Percentiles rank a stretch among this genome's conserved stretches.
Evolutionary conservation across 2,888 invertebrate species (phyloP).

Genomic region (Andrena camellia): DNA sequence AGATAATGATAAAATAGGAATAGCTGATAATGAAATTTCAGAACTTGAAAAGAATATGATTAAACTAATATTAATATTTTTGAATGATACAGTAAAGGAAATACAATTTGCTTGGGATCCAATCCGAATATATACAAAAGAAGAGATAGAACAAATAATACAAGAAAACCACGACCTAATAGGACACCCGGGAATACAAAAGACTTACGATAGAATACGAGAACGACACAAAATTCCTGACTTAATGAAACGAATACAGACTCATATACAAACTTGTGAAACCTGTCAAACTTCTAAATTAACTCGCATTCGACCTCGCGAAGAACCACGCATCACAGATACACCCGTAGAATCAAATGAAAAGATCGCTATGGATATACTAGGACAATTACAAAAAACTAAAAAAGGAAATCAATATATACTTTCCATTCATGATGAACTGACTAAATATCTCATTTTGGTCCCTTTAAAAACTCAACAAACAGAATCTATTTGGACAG

Average conservation of each 20-base stretch:
- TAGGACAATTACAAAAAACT: background rate
- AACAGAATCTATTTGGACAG: background rate
- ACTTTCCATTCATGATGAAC: slow-evolving; percentile 3
- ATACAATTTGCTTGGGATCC: background rate
- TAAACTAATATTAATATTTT: background rate
- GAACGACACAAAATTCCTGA: background rate
- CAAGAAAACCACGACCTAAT: slow-evolving; percentile 20
- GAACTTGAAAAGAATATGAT: background rate
- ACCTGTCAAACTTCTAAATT: slow-evolving; percentile 9
- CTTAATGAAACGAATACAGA: background rate
- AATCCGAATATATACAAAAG: background rate
- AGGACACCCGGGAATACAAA: slow-evolving; percentile 20
- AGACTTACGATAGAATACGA: background rate
- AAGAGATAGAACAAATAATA: background rate
- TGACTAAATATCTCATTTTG: background rate
- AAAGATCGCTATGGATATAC: slow-evolving; percentile 3
- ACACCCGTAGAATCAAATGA: slow-evolving; percentile 1
- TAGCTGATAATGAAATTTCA: background rate
- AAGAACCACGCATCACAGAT: background rate
- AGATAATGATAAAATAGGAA: background rate
- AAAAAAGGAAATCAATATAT: slow-evolving; percentile 1
- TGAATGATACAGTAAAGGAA: background rate
- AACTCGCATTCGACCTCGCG: background rate
- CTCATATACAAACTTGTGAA: background rate
- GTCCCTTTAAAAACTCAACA: background rate